Evolutionary conservation across 2,113 vertebrate genomes (phyloP).

Genomic region (Hyperoodon ampullatus): DNA sequence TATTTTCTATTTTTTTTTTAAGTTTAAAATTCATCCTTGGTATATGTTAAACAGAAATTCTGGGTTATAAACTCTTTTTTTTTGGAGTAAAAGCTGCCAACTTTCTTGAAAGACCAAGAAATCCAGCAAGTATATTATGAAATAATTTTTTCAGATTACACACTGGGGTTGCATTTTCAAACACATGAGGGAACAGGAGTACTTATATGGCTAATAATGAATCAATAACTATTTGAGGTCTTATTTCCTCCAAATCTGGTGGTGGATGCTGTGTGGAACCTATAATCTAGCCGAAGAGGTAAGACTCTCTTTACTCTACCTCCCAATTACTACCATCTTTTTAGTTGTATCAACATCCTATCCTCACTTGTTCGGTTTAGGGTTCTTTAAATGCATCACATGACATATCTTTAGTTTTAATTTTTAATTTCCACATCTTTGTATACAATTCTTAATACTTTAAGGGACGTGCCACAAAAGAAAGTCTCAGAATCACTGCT

Average conservation of each 20-base stretch:
- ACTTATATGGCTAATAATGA: neutral
- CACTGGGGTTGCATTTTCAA: neutral
- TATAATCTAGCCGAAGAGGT: neutral
- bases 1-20: constrained; percentile 21
- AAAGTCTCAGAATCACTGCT: constrained; percentile 2
- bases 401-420: constrained; percentile 33
- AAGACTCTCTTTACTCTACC: neutral
- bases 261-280: neutral
- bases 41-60: constrained; percentile 17
- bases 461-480: neutral
- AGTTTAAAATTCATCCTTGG: neutral
- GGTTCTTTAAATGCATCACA: neutral
- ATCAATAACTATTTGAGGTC: neutral
- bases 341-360: neutral
- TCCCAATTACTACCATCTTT: neutral
- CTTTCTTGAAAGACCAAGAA: neutral
- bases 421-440: constrained; percentile 46
- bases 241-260: neutral
- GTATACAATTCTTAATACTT: constrained; percentile 11
- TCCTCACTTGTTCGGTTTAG: neutral
- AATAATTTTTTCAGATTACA: neutral
- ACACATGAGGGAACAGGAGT: neutral
- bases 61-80: neutral
- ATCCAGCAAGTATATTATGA: neutral
- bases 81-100: neutral